Conservation (phyloP, 2,113 vertebrate genomes). For the Amphilophus citrinellus region DNA sequence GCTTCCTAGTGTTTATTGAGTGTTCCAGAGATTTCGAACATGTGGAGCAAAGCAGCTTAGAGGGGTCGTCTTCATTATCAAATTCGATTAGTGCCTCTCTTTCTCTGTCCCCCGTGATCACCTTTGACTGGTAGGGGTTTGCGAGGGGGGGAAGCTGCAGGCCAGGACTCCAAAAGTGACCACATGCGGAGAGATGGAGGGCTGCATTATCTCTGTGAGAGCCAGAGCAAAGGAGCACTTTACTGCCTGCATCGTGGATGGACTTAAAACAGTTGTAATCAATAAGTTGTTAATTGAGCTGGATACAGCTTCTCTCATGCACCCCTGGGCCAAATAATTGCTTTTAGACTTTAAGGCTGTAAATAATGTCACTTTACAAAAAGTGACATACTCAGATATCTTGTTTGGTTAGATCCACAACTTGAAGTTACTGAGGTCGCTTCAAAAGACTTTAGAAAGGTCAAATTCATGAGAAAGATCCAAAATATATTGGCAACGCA, state of each 20-base stretch:
- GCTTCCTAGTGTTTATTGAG: slow-evolving; percentile 73
- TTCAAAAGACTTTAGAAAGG: no score
- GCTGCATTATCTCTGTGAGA: slow-evolving; percentile 45
- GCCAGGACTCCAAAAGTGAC: slow-evolving; percentile 37
- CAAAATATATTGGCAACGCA: not conserved
- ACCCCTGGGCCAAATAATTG: fast-evolving
- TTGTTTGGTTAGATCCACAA: not conserved
- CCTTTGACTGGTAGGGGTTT: slow-evolving; percentile 75
- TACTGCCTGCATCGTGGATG: not conserved
- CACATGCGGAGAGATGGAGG: slow-evolving; percentile 70
- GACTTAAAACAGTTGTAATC: not conserved
- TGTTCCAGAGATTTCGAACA: slow-evolving; percentile 78
- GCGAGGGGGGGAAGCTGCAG: slow-evolving; percentile 28
- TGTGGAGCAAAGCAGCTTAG: slow-evolving; percentile 82
- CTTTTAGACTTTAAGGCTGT: not conserved
- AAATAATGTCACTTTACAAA: fast-evolving
- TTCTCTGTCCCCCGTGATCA: slow-evolving; percentile 73
- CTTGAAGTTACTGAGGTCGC: no score
- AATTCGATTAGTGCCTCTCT: slow-evolving; percentile 80
- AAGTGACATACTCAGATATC: not conserved
- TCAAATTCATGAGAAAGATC: not conserved
- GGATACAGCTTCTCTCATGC: fast-evolving
- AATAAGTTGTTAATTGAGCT: not conserved
- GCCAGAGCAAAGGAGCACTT: slow-evolving; percentile 39
- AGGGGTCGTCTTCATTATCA: slow-evolving; percentile 84